Evolutionary conservation across 2,888 invertebrate species (phyloP).

Genomic region (Cantharis lateralis): DNA sequence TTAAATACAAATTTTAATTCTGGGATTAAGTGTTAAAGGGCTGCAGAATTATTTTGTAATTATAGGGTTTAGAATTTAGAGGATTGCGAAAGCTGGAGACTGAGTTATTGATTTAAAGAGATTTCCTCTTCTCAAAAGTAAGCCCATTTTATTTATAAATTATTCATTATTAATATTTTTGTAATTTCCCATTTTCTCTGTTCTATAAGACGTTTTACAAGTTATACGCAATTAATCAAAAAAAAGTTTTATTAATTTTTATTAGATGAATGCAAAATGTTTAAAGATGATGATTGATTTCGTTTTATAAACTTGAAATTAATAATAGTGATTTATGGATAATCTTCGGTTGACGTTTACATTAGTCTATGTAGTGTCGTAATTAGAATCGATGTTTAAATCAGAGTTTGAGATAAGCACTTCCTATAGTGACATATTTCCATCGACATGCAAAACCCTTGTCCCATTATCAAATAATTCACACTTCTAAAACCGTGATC

Average conservation of each 20-base stretch:
- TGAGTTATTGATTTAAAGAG: neutral
- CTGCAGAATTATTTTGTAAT: neutral
- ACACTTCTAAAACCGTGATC: neutral
- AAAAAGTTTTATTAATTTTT: neutral
- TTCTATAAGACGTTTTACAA: neutral
- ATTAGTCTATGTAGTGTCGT: neutral
- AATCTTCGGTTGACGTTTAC: neutral
- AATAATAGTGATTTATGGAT: neutral
- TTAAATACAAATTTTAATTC: neutral
- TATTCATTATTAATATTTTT: neutral
- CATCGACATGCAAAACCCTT: neutral
- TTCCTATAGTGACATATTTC: neutral
- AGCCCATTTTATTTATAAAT: neutral
- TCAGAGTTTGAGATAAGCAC: neutral
- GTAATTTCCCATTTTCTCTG: neutral
- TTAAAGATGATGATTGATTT: neutral
- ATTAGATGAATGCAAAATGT: neutral
- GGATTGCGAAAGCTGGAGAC: neutral
- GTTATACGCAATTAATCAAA: neutral
- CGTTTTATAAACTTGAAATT: neutral
- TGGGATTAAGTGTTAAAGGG: neutral
- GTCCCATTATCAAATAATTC: neutral
- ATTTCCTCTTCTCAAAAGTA: neutral
- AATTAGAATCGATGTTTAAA: neutral
- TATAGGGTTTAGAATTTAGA: neutral